phyloP scores from a whole-genome alignment of 2,888 invertebrate species.

The Callyntrura guangdongensis region DNA sequence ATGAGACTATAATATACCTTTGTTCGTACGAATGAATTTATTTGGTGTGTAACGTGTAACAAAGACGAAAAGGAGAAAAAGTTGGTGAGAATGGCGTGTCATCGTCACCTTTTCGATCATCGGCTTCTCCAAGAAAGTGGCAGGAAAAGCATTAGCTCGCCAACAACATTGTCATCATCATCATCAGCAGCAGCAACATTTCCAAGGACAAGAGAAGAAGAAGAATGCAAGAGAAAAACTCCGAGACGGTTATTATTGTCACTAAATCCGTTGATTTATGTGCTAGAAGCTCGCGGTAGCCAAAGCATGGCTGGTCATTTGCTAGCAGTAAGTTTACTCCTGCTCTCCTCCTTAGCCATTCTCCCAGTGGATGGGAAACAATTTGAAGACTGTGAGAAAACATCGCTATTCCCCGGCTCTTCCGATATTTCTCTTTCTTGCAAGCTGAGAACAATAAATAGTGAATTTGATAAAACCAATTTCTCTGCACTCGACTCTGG shows the following conservation, averaged over 20 bases:
- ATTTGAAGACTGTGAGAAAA: conserved; percentile 81
- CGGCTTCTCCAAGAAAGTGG: conserved; percentile 62
- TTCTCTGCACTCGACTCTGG: conserved; percentile 88
- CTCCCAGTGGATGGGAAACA: conserved; percentile 77
- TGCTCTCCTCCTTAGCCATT: conserved; percentile 19
- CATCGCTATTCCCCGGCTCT: conserved; percentile 67
- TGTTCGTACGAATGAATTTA: conserved; percentile 64
- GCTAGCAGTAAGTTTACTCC: conserved; percentile 18
- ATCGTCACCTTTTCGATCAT: conserved; percentile 65
- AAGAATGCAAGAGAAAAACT: conserved; percentile 62
- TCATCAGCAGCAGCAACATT: conserved; percentile 28
- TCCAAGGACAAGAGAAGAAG: conserved; percentile 33
- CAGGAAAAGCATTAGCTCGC: conserved; percentile 43
- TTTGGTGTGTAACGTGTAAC: conserved; percentile 60
- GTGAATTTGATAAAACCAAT: conserved; percentile 95
- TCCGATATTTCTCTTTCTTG: conserved; percentile 93
- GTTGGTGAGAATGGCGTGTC: conserved; percentile 76
- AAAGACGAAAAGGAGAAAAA: conserved; percentile 36
- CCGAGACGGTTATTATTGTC: conserved; percentile 74
- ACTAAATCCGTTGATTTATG: conserved; percentile 79
- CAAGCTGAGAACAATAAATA: conserved; percentile 93
- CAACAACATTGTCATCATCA: conserved; percentile 45
- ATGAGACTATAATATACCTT: conserved; percentile 32
- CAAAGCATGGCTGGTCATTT: conserved; percentile 16
- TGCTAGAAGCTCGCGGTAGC: conserved; percentile 21